Evolutionary conservation across 2,888 invertebrate genomes (phyloP).

Genomic region (Drosophila mimica): DNA sequence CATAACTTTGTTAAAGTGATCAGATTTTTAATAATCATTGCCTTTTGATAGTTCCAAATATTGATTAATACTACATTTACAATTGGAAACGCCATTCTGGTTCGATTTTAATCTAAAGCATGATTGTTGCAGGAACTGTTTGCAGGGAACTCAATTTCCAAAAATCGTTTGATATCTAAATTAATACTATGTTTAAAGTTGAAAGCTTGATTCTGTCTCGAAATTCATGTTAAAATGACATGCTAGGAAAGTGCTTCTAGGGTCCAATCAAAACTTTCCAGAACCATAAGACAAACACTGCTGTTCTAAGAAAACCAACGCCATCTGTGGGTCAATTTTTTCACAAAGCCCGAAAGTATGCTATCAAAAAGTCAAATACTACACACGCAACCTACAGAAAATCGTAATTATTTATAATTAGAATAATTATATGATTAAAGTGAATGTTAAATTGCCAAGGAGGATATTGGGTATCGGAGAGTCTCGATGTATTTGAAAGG

Average conservation of each 20-base stretch:
- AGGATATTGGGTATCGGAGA: too few relatives aligned
- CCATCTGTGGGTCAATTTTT: background rate
- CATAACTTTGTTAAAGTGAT: background rate
- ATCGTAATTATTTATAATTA: background rate
- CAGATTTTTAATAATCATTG: background rate
- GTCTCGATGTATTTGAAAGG: background rate
- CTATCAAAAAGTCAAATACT: background rate
- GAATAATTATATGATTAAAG: too few relatives aligned
- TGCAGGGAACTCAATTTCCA: background rate
- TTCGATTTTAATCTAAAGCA: background rate
- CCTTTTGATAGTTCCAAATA: background rate
- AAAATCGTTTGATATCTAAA: background rate
- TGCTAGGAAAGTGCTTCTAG: background rate
- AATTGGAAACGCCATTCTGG: background rate
- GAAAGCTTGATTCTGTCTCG: background rate
- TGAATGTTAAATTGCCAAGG: too few relatives aligned
- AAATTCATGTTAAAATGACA: background rate
- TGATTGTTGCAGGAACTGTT: background rate
- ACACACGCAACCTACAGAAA: background rate
- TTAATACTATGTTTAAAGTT: background rate
- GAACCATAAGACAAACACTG: background rate
- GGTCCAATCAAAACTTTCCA: background rate
- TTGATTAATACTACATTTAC: background rate
- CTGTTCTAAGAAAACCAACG: background rate
- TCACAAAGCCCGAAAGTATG: background rate